Conservation (phyloP, 2,888 invertebrate species). For the Galerucella nymphaeae region DNA sequence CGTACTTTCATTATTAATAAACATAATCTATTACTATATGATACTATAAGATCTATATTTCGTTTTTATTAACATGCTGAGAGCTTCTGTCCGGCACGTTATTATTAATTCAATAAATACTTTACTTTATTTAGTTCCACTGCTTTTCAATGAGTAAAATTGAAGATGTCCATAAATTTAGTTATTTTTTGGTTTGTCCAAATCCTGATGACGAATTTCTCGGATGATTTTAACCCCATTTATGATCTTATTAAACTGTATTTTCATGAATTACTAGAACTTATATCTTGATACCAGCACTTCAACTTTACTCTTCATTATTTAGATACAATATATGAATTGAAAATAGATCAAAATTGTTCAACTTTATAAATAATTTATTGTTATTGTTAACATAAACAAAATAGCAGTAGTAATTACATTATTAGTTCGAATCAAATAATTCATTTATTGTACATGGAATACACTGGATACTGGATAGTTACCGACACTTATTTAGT, state of each 20-base stretch:
- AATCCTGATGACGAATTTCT: too few species aligned
- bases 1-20: neutral
- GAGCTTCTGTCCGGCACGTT: conserved; percentile 34
- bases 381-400: too few species aligned
- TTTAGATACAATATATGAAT: neutral
- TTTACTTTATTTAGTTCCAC: conserved; percentile 1
- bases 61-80: conserved; percentile 50
- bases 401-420: too few species aligned
- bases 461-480: neutral
- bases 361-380: neutral
- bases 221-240: too few species aligned
- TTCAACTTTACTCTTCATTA: neutral
- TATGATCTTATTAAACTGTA: too few species aligned
- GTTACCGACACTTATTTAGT: too few species aligned
- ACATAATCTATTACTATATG: neutral
- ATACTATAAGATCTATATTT: conserved; percentile 45
- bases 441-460: conserved; percentile 7
- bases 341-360: neutral
- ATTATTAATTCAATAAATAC: conserved; percentile 22
- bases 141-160: neutral
- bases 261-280: too few species aligned
- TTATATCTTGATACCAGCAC: neutral
- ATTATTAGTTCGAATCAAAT: neutral
- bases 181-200: too few species aligned
- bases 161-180: neutral